phyloP scores from a whole-genome alignment of 2,113 vertebrate species.

The Macrotus californicus region DNA sequence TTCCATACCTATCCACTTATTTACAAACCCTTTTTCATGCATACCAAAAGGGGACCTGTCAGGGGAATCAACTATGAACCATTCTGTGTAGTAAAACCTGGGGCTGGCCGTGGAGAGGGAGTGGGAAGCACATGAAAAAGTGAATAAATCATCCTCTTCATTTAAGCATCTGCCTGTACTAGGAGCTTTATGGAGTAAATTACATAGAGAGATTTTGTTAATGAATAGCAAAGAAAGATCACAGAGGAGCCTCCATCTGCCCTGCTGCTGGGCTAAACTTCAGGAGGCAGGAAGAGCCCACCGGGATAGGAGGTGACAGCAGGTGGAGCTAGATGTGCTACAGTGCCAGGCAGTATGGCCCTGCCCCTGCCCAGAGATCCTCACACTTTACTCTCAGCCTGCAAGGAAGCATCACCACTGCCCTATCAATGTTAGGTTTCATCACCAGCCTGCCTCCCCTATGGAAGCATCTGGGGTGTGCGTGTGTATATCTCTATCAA shows the following conservation, averaged over 20 bases:
- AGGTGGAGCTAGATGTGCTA: not conserved
- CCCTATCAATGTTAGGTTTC: not conserved
- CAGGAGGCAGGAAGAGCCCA: not conserved
- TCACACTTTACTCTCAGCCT: not conserved
- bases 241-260: not conserved
- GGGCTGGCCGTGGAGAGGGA: rapidly evolving
- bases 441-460: not conserved
- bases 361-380: not conserved
- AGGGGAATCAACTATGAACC: not conserved
- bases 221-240: not conserved
- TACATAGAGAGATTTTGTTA: not conserved
- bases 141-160: not conserved
- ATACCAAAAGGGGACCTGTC: not conserved
- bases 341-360: not conserved
- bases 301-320: not conserved
- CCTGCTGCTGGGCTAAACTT: not conserved
- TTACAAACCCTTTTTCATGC: not conserved
- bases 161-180: not conserved
- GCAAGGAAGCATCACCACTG: not conserved
- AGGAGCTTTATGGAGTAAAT: not conserved
- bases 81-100: not conserved
- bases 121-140: no score
- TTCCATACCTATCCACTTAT: not conserved
- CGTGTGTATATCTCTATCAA: not conserved
- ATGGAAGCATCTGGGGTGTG: not conserved